These are phyloP conservation scores for Leistus spinibarbis DNA, from an alignment of 2,888 invertebrate genomes.

Conservation along the genomic window DNA sequence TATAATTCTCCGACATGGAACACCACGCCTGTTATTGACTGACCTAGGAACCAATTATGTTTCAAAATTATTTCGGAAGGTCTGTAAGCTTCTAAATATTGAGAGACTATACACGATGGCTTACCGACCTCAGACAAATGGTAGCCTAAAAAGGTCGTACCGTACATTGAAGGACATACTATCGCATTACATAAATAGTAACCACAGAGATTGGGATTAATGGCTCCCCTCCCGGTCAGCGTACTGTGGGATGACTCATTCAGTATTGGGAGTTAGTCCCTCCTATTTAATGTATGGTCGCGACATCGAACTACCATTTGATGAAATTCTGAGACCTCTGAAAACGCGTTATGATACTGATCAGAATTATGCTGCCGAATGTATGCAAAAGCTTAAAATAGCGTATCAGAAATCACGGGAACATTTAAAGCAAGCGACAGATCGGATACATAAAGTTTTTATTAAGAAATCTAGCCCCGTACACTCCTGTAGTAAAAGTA, in stretches of 20 bases:
- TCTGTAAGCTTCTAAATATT: no score
- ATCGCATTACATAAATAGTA: no score
- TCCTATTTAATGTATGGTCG: background rate
- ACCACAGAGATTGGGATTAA: background rate
- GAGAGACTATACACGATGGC: no score
- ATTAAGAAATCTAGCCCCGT: constrained; percentile 9
- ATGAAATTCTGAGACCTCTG: background rate
- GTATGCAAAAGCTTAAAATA: no score
- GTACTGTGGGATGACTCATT: background rate
- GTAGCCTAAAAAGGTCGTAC: no score
- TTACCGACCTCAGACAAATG: no score
- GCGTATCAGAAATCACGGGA: no score
- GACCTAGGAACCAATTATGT: background rate
- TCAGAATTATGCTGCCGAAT: no score
- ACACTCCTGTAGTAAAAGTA: constrained; percentile 5
- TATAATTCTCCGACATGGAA: background rate
- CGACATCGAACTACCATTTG: background rate
- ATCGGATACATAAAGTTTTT: constrained; percentile 19
- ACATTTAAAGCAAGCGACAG: background rate
- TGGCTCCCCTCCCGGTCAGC: background rate
- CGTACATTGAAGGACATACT: no score
- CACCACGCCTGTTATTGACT: background rate
- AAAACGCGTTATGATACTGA: no score
- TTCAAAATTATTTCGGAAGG: no score
- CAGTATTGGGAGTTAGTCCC: background rate